Base-by-base conservation (phyloP, 23 tunicate genomes). In the Pegea sp. region DNA sequence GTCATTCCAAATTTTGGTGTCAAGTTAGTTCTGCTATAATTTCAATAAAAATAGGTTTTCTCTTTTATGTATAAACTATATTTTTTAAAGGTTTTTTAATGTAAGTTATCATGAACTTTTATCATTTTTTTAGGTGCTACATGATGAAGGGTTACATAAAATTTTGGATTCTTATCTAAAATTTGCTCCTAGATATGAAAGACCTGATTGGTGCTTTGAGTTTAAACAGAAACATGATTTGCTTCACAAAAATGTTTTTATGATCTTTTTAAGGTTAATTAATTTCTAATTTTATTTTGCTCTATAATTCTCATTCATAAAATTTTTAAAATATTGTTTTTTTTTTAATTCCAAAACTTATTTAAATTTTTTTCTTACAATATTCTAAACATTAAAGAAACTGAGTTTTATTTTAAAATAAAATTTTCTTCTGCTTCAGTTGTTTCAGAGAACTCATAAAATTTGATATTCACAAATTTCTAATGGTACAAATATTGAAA, bases 1-100 rank as follows among this genome's bases (percentile, higher is more conserved):
- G 29, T 20, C 63, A 79, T 65, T 58, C 70, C 5, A 60, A 70
- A 29, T 79, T 79, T 60, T 79, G 92, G 92, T 79, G 92, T 30
- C 78, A 79, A 73, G 90, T 76, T 48, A 27, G 46, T 16, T n/a
- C n/a, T n/a, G n/a, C n/a, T n/a, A n/a, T 58, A 31, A 5, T 31
- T 58, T 16, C 4, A 20, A 22, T 54, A n/a, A 54, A 5, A 8
- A 11, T 11, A 8, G 16, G 46, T 50, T 38, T 38, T 11, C 16
- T 38, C 16, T 38, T 38, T 38, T 38, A 38, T 38, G 11, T 38
- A 38, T 18, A 55, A 55, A 23, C 6, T 19, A n/a, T 19, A 44
- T 57, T 57, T 19, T 31, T 26, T 13, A 24, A 23, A 22, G 4
- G 26, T 7, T 26, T 55, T 7, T 25, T 50, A 54, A 54, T 18